A percentile compares a stretch with the other conserved stretches of the same genome.
These are phyloP conservation scores for Ophioderma brevispina DNA, from an alignment of 35 echinoderm and acorn worm species.

Conservation along the genomic window DNA sequence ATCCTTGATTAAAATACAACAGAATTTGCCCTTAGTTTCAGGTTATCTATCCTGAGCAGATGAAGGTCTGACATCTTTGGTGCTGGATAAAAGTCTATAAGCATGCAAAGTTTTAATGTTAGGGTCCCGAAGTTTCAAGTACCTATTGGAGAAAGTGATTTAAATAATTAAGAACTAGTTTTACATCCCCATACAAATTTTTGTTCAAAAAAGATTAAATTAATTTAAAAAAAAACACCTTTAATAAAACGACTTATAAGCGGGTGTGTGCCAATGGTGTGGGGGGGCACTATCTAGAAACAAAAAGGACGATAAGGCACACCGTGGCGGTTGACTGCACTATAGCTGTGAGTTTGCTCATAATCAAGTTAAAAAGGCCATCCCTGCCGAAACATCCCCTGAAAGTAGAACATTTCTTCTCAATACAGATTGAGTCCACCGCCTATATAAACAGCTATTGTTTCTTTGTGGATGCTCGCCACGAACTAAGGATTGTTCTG, in stretches of 20 bases:
- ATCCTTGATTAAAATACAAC: too few relatives aligned
- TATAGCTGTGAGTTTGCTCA: not conserved
- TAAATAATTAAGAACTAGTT: not conserved
- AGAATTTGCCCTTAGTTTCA: too few relatives aligned
- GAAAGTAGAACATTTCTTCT: constrained; percentile 10
- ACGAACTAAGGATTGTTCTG: not conserved
- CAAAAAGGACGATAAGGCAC: constrained; percentile 15
- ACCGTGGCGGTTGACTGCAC: not conserved
- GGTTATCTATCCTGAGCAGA: too few relatives aligned
- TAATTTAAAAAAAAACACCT: not conserved
- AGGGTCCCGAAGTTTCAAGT: not conserved
- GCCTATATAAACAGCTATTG: not conserved
- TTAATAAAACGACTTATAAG: not conserved
- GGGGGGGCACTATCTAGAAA: not conserved
- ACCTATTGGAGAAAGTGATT: not conserved
- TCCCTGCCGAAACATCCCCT: not conserved
- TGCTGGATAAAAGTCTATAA: too few relatives aligned
- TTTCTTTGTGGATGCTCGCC: constrained; percentile 5
- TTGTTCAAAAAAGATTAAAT: too few relatives aligned
- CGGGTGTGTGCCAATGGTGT: not conserved
- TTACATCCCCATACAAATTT: not conserved
- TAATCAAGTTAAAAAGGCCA: constrained; percentile 35
- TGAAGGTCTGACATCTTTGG: too few relatives aligned
- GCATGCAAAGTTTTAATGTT: too few relatives aligned
- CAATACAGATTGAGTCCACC: not conserved